These are phyloP conservation scores for Parascotia fuliginaria DNA, from an alignment of 2,888 invertebrate genomes.

Conservation along the genomic window DNA sequence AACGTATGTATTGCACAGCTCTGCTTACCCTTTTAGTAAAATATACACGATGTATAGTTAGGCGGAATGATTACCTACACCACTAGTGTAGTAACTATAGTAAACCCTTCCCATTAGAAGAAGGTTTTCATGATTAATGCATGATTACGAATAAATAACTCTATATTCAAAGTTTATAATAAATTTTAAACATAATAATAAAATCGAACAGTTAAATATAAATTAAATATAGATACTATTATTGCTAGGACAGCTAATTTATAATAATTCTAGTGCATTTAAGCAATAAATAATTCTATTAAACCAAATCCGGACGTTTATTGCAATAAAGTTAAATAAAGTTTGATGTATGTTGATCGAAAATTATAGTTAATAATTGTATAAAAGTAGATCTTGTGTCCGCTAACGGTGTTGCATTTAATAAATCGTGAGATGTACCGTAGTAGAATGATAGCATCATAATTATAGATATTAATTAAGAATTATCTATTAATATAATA, in stretches of 20 bases:
- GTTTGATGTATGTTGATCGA: constrained; percentile 28
- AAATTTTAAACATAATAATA: too few relatives aligned
- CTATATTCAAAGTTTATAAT: not conserved
- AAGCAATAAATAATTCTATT: constrained; percentile 8
- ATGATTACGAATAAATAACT: not conserved
- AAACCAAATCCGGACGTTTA: constrained; percentile 11
- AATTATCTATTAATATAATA: too few relatives aligned
- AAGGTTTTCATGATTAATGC: too few relatives aligned
- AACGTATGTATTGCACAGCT: too few relatives aligned
- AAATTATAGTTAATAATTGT: constrained; percentile 6
- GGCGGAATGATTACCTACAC: too few relatives aligned
- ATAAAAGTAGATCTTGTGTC: constrained; percentile 18
- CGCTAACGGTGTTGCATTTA: constrained; percentile 23
- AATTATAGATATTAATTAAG: too few relatives aligned
- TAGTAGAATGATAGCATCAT: too few relatives aligned
- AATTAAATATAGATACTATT: not conserved
- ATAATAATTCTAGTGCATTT: not conserved
- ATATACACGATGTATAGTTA: too few relatives aligned
- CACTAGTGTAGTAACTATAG: too few relatives aligned
- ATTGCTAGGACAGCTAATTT: not conserved
- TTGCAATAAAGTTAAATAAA: constrained; percentile 17
- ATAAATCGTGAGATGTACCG: too few relatives aligned
- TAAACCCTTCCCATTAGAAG: too few relatives aligned
- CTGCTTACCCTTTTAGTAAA: too few relatives aligned
- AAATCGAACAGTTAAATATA: not conserved